Evolutionary conservation across 2,113 vertebrate species (phyloP), one percentile per base, ranked within the genome.

Genomic region (Chiloscyllium plagiosum): DNA sequence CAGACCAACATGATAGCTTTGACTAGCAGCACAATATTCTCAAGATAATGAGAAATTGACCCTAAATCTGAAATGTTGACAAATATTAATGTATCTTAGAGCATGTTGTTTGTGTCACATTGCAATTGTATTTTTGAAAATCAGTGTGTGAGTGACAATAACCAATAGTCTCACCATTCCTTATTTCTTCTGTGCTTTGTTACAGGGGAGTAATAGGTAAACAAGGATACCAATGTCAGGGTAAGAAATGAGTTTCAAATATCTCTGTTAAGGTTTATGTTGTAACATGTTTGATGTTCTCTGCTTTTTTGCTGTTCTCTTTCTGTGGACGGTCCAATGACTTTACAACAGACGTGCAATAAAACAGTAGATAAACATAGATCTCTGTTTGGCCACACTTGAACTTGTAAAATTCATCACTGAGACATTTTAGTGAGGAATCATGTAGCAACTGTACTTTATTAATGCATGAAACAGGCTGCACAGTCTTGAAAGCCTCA

Each of bases 161-260:
- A 66, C 26, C 65, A 68, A 68, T 47, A 65, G 87, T 69, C 56
- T 85, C 65, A 85, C 76, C 15, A n/a, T 52, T 37, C 5, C 4
- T 2, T 93, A 19, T 37, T 86, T 69, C 15, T 66, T 96, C 13
- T 96, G 12, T 96, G 12, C 96, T 97, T 97, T 90, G 97, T 98
- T 98, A 96, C 97, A 99, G 99, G 99, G 99, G 99, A 96, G 99
- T 99, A 97, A 98, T 99, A 98, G 99, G 99, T 97, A 99, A 99
- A 97, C 99, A 99, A 97, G 99, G 99, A 96, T 99, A 99, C 97
- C 99, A 99, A 96, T 99, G 99, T 98, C 99, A 99, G 98, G 99
- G 99, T 99, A 98, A 99, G 99, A 95, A 89, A 66, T 52, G 22
- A 13, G 26, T 95, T 70, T 95, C 68, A 95, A 95, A 50, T 95